Percentiles rank a stretch among this genome's conserved stretches.
These are phyloP conservation scores for Chloromyia formosa DNA, from an alignment of 2,888 invertebrate species.

Conservation along the genomic window DNA sequence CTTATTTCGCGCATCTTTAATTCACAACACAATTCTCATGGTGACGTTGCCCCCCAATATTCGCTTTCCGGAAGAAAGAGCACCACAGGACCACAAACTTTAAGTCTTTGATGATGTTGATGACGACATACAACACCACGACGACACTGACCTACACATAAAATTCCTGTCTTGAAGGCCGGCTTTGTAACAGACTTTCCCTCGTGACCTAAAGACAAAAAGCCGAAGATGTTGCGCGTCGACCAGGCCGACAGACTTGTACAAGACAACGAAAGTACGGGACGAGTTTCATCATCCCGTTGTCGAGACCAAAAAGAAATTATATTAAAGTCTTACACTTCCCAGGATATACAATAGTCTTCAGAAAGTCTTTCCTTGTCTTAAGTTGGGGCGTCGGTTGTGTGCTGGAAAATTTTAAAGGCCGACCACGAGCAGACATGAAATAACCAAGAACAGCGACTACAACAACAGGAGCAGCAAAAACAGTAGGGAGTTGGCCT, in stretches of 20 bases:
- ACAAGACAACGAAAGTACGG: neutral
- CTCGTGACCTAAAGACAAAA: neutral
- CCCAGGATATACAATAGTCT: neutral
- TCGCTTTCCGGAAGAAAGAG: too few relatives aligned
- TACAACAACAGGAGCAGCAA: too few relatives aligned
- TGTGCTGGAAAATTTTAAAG: neutral
- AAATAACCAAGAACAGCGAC: too few relatives aligned
- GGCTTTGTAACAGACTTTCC: neutral
- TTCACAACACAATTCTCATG: too few relatives aligned
- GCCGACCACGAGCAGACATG: neutral
- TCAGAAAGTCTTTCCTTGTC: neutral
- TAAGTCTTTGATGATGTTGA: too few relatives aligned
- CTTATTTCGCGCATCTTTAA: too few relatives aligned
- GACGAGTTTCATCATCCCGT: neutral
- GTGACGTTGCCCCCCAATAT: too few relatives aligned
- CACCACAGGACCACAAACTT: too few relatives aligned
- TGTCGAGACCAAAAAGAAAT: conserved; percentile 25
- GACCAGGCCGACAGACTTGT: neutral
- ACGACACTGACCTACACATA: neutral
- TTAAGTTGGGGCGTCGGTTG: too few relatives aligned
- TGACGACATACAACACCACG: too few relatives aligned
- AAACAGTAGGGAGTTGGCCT: too few relatives aligned
- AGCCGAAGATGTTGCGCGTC: neutral
- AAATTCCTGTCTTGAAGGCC: neutral
- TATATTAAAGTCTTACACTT: conserved; percentile 32